These are phyloP conservation scores for Pelodytes ibericus DNA, from an alignment of 2,797 vertebrate genomes.

Conservation along the genomic window DNA sequence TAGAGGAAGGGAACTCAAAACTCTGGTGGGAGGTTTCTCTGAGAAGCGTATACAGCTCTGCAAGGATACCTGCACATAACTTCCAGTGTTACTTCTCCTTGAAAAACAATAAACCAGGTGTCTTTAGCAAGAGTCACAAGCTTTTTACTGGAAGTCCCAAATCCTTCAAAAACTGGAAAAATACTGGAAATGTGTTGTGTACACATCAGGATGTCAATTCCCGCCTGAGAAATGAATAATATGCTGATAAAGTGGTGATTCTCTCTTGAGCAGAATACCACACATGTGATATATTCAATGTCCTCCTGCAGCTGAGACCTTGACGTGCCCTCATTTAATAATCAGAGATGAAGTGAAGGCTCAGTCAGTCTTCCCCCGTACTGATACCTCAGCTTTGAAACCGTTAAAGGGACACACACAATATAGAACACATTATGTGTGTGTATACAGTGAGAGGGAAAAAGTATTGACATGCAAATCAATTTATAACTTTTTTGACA, in stretches of 20 bases:
- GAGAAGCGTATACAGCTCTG: too few species aligned
- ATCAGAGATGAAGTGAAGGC: neutral
- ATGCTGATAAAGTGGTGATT: conserved; percentile 15
- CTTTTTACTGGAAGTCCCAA: neutral
- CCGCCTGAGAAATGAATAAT: conserved; percentile 5
- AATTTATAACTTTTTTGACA: too few species aligned
- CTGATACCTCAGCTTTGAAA: too few species aligned
- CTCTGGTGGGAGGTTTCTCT: too few species aligned
- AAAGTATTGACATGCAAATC: too few species aligned
- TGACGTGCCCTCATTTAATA: neutral
- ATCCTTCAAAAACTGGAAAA: neutral
- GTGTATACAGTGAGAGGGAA: too few species aligned
- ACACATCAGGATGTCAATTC: neutral
- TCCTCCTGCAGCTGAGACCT: neutral
- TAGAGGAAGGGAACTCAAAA: too few species aligned
- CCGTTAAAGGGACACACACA: too few species aligned
- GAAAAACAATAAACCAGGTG: neutral
- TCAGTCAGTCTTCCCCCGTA: too few species aligned
- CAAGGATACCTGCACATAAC: too few species aligned
- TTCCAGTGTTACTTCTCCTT: neutral
- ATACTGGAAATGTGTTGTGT: neutral
- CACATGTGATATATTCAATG: neutral
- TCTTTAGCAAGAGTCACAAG: neutral
- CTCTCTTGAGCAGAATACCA: neutral
- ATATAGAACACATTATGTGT: too few species aligned